Base-by-base conservation (phyloP, 2,888 invertebrate species). In the Lacanobia oleracea region DNA sequence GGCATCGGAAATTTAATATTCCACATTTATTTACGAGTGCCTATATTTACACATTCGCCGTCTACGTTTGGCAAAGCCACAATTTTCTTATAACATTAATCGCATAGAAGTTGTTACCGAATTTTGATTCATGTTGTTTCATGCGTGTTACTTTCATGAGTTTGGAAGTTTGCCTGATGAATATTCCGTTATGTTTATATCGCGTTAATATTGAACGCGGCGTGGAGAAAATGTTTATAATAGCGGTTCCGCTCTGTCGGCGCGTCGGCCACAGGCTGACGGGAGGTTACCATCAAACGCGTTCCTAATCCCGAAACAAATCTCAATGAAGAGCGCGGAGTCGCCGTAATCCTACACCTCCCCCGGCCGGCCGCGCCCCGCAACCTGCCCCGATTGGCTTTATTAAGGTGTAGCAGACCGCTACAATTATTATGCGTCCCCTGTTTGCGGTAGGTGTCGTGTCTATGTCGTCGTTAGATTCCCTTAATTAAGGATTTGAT, bases 371-470 rank as follows among this genome's bases (percentile, higher is more conserved):
- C 86, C 87, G 81, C 87, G 80, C 87, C 87, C 87, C 91, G 86
- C 88, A 82, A 87, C 88, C 90, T 87, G 85, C 88, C 92, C 92
- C 94, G 93, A 95, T 96, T 95, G 95, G 94, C 95, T 95, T 95
- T 96, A 96, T 96, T 96, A 96, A 95, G 95, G 95, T 95, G 94
- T 94, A 95, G 93, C 94, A 94, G 95, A 94, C 95, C 95, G 95
- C 95, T 94, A 95, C 95, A 94, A 95, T 95, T 96, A 96, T 95
- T 95, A 96, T 95, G 95, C 95, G 94, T 94, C 94, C 95, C 94
- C 94, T 94, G 95, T 95, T 95, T 95, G 95, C 92, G 94, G 95
- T 92, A 91, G 93, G 92, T 94, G 93, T 93, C 93, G 92, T 92
- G 93, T 94, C 94, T 94, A 91, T 94, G 92, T 94, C 92, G 92